These are phyloP conservation scores for Phycodurus eques DNA, from an alignment of 2,113 vertebrate genomes.

Conservation along the genomic window DNA sequence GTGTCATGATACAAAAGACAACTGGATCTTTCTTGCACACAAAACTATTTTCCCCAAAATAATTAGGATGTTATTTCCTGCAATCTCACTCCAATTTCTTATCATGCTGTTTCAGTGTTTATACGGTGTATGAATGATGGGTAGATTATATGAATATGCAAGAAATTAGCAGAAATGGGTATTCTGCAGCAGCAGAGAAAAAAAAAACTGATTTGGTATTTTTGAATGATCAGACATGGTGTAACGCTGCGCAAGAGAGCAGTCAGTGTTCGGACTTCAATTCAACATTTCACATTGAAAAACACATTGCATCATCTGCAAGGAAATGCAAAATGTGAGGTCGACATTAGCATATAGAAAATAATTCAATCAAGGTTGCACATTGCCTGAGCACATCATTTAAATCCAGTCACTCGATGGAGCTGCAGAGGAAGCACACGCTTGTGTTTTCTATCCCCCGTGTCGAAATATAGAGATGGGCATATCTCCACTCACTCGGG, in stretches of 20 bases:
- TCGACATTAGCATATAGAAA: background rate
- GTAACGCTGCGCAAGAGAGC: conserved; percentile 24
- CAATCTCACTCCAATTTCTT: too few relatives aligned
- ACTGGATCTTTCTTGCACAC: too few relatives aligned
- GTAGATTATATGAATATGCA: background rate
- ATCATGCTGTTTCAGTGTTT: too few relatives aligned
- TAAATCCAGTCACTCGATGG: conserved; percentile 4
- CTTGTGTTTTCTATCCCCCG: conserved; percentile 3
- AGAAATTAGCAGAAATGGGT: background rate
- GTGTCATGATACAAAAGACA: too few relatives aligned
- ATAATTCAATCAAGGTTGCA: background rate
- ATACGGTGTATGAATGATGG: too few relatives aligned
- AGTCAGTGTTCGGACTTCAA: conserved; percentile 12
- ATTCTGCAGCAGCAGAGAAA: background rate
- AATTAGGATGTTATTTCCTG: too few relatives aligned
- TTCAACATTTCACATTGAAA: background rate
- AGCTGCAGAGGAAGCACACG: conserved; percentile 2
- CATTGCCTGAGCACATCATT: background rate
- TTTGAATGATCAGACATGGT: conserved; percentile 27
- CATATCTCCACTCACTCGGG: conserved; percentile 8
- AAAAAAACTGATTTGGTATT: background rate
- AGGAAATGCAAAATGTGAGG: background rate
- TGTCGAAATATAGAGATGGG: conserved; percentile 20
- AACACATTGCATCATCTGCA: background rate
- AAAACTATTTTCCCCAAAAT: too few relatives aligned